phyloP scores from a whole-genome alignment of 1,140 invertebrate genomes.

The Neotoxoptera formosana region DNA sequence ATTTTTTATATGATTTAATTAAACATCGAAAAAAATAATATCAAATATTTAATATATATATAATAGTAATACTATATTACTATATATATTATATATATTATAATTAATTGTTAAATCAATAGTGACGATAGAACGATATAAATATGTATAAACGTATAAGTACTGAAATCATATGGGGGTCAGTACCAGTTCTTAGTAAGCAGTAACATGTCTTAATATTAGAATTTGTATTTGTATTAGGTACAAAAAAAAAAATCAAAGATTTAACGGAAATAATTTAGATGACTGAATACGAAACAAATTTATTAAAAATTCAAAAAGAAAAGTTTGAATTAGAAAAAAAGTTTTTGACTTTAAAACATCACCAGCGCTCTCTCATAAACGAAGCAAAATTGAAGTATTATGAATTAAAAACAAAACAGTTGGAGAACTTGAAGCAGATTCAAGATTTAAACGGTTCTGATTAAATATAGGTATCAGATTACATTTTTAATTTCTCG shows the following conservation, averaged over 20 bases:
- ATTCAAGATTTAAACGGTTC: background rate
- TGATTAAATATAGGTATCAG: background rate
- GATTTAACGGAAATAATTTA: background rate
- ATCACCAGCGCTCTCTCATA: background rate
- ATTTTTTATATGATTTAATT: background rate
- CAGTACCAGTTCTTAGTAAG: background rate
- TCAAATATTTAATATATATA: background rate
- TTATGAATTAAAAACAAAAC: background rate
- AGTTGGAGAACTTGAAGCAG: background rate
- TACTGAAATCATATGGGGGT: background rate
- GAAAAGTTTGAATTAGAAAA: background rate
- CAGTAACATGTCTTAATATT: background rate
- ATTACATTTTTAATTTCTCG: background rate
- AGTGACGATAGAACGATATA: background rate
- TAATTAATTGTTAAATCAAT: background rate
- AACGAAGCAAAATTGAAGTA: background rate
- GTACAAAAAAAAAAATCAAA: constrained; percentile 1
- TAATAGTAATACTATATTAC: too few relatives aligned
- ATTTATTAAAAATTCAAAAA: constrained; percentile 15
- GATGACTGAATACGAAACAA: background rate
- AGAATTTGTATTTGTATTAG: background rate
- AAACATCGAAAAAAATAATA: background rate
- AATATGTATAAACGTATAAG: background rate
- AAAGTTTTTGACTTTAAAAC: constrained; percentile 1
- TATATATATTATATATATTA: background rate